Conservation (phyloP, 2,113 vertebrate species). For the Casuarius casuarius region DNA sequence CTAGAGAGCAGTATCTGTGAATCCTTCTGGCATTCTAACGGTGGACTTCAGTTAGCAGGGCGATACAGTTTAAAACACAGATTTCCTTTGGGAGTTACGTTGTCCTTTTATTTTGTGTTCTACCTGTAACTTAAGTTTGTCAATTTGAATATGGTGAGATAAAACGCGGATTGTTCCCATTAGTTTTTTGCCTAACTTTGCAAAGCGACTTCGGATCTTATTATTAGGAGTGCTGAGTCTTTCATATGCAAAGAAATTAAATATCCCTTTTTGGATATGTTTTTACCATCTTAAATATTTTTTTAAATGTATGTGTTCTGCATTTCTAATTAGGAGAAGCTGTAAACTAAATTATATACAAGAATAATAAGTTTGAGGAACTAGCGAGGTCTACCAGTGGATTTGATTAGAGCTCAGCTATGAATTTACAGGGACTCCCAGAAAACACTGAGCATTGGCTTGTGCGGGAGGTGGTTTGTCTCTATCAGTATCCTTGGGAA, state of each 20-base stretch:
- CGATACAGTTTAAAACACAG: not conserved
- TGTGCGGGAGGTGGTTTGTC: not conserved
- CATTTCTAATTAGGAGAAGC: not conserved
- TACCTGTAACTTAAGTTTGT: not conserved
- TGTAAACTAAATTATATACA: not conserved
- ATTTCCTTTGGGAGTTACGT: not conserved
- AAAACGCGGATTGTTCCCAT: not conserved
- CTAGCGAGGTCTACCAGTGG: not conserved
- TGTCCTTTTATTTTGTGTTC: not conserved
- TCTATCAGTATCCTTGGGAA: slow-evolving; percentile 9
- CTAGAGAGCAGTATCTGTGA: not conserved
- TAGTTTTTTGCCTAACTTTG: not conserved
- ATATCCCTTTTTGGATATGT: not conserved
- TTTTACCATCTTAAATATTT: not conserved
- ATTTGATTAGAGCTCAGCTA: not conserved
- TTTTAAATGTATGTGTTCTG: not conserved
- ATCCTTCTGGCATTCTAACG: not conserved
- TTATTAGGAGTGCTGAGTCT: not conserved
- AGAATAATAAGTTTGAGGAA: not conserved
- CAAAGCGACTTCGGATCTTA: not conserved
- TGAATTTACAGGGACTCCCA: not conserved
- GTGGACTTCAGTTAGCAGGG: not conserved
- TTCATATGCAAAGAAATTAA: not conserved
- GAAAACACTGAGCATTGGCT: not conserved
- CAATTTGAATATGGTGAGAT: not conserved